Evolutionary conservation across 2,797 vertebrate genomes (phyloP), one percentile per base, ranked within the genome.

Genomic region (Fistularia tabacaria): DNA sequence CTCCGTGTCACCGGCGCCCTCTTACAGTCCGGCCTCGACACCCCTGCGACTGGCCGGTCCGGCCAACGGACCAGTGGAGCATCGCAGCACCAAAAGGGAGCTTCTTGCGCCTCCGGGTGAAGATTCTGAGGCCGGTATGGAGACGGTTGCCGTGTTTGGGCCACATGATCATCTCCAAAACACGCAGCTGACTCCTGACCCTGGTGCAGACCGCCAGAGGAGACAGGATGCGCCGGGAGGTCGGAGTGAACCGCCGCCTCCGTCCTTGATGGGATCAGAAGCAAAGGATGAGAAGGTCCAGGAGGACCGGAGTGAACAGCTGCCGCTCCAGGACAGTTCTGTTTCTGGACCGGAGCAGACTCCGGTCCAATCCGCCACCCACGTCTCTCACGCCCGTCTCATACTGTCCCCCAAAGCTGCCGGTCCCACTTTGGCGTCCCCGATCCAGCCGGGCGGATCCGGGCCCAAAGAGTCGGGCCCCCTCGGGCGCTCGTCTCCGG

Each of bases 301-400:
- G 38, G 36, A 48, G 1, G 6, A 55, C 7, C 6, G 7, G 46
- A 36, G 38, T 10, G 49, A 41, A 1, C 43, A 38, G 40, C 7
- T 56, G 10, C 46, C 48, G 0, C 5, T 7, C 40, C 57, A 42
- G 14, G 39, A 58, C 9, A 42, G 14, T 36, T 54, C 66, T 38
- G 62, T 14, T 40, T 14, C 36, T 37, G 3, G 25, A 13, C 41
- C 44, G 25, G 46, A 59, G 14, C 49, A 57, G 36, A 1, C 64
- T 6, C 3, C 40, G 13, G 7, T 1, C 38, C 46, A 72, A 0
- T 59, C 81, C 6, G 90, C 80, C 3, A 83, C 79, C 12, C 84
- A 80, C 6, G 1, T 93, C 44, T 93, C 93, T 7, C 88, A 86
- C 36, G 70, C 93, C 65, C 92, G 71, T 46, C 81, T 94, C 59